phyloP scores from a whole-genome alignment of 2,113 vertebrate species.

The Peromyscus maniculatus region DNA sequence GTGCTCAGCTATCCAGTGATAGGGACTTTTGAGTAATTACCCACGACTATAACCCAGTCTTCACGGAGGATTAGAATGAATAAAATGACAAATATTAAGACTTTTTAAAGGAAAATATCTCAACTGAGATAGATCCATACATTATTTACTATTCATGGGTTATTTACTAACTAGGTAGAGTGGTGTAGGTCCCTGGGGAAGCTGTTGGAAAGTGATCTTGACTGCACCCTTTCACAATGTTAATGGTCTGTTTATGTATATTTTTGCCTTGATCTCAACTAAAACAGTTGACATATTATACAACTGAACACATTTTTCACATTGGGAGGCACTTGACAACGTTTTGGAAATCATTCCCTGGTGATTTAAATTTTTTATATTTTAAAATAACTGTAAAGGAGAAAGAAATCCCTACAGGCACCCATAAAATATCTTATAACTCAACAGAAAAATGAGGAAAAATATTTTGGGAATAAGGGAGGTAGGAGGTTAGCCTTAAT shows the following conservation, averaged over 20 bases:
- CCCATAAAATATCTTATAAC: neutral
- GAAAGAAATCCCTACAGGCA: constrained; percentile 24
- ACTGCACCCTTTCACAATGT: neutral
- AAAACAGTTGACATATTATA: neutral
- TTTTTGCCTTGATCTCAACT: neutral
- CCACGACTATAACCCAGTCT: neutral
- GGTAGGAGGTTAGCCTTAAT: neutral
- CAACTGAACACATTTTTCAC: neutral
- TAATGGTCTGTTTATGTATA: neutral
- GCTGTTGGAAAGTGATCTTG: neutral
- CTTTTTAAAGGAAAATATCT: constrained; percentile 21
- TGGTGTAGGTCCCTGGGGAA: neutral
- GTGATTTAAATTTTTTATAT: constrained; percentile 24
- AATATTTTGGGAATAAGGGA: neutral
- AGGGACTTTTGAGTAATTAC: neutral
- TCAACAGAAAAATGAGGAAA: constrained; percentile 7
- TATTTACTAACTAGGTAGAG: neutral
- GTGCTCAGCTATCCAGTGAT: neutral
- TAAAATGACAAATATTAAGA: neutral
- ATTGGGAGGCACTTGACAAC: neutral
- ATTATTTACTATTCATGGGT: neutral
- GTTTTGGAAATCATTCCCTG: constrained; percentile 46
- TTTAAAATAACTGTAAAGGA: constrained; percentile 32
- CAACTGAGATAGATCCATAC: constrained; percentile 21
- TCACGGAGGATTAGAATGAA: neutral